Base-by-base conservation (phyloP, 2,797 vertebrate species). In the Furcifer pardalis region DNA sequence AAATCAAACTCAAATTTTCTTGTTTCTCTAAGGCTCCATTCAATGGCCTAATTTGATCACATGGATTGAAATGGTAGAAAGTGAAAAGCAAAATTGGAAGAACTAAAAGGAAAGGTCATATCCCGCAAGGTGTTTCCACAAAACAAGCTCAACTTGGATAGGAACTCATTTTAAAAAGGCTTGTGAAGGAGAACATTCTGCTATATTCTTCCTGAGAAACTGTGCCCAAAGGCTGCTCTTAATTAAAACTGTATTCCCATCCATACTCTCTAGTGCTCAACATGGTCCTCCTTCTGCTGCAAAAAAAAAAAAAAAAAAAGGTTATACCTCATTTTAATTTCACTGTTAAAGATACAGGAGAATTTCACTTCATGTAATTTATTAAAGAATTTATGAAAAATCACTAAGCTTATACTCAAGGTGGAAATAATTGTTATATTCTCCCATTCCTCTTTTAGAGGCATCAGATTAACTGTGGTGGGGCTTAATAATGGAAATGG, bases 41-140 rank as follows among this genome's bases (percentile, higher is more conserved):
- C 79, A 79, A 84, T 79, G 32, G 59, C 71, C 32, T 75, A 66
- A 85, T 85, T 71, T 75, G 59, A 65, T 79, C 68, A 59, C 30
- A 25, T 17, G 71, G 46, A 80, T 56, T 85, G 44, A 80, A 85
- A 73, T 59, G 30, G 46, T 15, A 40, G 25, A 74, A 69, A 85
- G 56, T 42, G 68, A 49, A 40, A 79, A 79, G 30, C 69, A 79
- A 19, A 19, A 15, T 32, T 40, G 40, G 69, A 66, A 42, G 44
- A 65, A 79, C 52, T 65, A 84, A 40, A 80, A 49, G 8, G 35
- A 32, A 77, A 59, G 21, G 15, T 23, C 17, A 75, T 19, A 52
- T 8, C 15, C 40, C 30, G 32, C 17, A 52, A 60, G 56, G 30
- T n/a, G 35, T 7, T 32, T n/a, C 13, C 42, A 32, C 71, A 66